These are phyloP conservation scores for Junco hyemalis DNA, from an alignment of 2,113 vertebrate genomes.

Conservation along the genomic window DNA sequence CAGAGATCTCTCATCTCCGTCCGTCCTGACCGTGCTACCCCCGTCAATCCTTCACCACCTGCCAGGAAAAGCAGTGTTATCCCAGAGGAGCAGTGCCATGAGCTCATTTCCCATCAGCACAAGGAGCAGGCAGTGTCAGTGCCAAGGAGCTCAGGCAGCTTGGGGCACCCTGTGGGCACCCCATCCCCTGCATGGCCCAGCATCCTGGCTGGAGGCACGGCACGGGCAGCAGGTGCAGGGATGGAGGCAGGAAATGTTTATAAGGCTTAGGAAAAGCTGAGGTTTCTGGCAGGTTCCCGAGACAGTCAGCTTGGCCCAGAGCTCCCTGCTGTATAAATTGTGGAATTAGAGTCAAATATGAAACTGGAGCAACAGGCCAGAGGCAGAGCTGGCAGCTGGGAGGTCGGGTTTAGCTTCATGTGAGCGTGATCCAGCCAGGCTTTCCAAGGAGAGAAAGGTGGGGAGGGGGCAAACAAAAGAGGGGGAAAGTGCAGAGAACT, in stretches of 20 bases:
- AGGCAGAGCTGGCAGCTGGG: conserved; percentile 36
- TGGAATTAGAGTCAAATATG: conserved; percentile 50
- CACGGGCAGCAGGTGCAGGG: not conserved
- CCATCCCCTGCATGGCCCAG: not conserved
- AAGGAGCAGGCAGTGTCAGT: not conserved
- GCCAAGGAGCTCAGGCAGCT: not conserved
- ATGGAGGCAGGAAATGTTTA: conserved; percentile 12
- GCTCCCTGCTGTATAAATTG: conserved; percentile 27
- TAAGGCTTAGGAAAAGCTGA: conserved; percentile 50
- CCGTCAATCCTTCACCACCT: not conserved
- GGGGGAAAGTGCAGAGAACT: not conserved
- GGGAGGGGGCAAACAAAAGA: not conserved
- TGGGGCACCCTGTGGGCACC: not conserved
- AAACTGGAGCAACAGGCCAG: conserved; percentile 14
- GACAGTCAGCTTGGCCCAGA: not conserved
- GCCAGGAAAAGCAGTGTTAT: not conserved
- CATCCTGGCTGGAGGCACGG: not conserved
- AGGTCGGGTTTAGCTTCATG: not conserved
- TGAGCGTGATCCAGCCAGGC: not conserved
- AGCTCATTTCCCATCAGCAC: not conserved
- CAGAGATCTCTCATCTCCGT: too few species aligned
- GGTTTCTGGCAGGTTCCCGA: conserved; percentile 32
- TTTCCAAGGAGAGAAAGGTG: not conserved
- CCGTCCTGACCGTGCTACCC: too few species aligned
- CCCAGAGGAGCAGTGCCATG: not conserved